phyloP scores from a whole-genome alignment of 1,140 invertebrate species.

The Dolichoris vasculosae region DNA sequence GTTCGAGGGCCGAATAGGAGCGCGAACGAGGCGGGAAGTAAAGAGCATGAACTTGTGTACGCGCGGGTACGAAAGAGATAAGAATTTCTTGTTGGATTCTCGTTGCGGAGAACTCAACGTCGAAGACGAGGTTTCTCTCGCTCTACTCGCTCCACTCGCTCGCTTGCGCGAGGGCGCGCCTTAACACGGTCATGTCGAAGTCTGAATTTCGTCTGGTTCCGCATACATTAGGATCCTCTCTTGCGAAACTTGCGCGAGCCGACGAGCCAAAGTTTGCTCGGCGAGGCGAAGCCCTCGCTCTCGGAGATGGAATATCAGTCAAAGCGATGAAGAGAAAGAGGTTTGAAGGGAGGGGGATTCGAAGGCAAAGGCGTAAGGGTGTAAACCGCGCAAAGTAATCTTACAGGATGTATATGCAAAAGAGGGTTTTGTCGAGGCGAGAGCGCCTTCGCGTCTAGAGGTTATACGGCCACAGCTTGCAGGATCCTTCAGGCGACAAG shows the following conservation, averaged over 20 bases:
- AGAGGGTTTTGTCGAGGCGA: slow-evolving; percentile 68
- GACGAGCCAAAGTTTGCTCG: slow-evolving; percentile 35
- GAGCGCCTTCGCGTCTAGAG: slow-evolving; percentile 34
- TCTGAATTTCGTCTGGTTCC: slow-evolving; percentile 69
- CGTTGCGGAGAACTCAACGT: slow-evolving; percentile 52
- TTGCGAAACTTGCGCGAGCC: slow-evolving; percentile 57
- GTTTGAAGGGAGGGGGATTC: slow-evolving; percentile 54
- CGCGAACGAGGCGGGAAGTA: not conserved
- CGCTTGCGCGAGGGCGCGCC: slow-evolving; percentile 59
- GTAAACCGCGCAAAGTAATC: slow-evolving; percentile 76
- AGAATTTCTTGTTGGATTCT: slow-evolving; percentile 52
- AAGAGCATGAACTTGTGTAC: not conserved
- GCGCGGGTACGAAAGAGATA: not conserved
- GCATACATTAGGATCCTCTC: slow-evolving; percentile 71
- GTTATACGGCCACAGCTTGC: slow-evolving; percentile 68
- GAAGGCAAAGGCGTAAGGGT: slow-evolving; percentile 63
- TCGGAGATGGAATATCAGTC: slow-evolving; percentile 46
- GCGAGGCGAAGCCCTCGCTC: not conserved
- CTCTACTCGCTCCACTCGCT: not conserved
- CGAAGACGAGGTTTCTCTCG: slow-evolving; percentile 2
- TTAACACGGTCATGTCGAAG: slow-evolving; percentile 67
- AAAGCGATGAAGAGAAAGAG: slow-evolving; percentile 55
- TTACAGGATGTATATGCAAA: slow-evolving; percentile 77
- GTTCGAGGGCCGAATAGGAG: not conserved
- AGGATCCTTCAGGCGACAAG: slow-evolving; percentile 69